Evolutionary conservation across 2,797 vertebrate genomes (phyloP).

Genomic region (Malacoctenus gilli): DNA sequence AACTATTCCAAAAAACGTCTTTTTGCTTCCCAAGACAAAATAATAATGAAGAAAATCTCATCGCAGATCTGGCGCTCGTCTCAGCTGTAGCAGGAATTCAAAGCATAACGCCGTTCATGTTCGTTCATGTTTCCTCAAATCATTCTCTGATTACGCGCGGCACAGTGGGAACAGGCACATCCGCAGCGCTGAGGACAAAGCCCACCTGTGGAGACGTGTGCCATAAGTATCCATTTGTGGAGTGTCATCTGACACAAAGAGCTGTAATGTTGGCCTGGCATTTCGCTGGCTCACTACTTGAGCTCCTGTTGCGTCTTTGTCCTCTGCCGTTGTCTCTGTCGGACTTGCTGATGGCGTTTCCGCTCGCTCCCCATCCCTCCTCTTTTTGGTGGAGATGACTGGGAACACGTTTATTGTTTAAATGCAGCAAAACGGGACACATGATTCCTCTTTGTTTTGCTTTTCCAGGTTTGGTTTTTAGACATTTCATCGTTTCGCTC

Average conservation of each 20-base stretch:
- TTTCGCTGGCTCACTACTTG: constrained; percentile 11
- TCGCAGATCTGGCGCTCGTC: not conserved
- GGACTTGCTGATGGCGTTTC: not conserved
- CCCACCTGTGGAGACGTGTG: constrained; percentile 4
- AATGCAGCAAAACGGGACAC: constrained; percentile 26
- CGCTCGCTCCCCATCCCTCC: not conserved
- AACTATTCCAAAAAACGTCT: too few relatives aligned
- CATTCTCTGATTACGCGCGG: not conserved
- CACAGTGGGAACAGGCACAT: not conserved
- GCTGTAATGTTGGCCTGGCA: constrained; percentile 4
- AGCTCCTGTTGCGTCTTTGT: too few relatives aligned
- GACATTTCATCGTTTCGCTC: not conserved
- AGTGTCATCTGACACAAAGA: not conserved
- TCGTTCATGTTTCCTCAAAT: not conserved
- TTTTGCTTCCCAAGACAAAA: too few relatives aligned
- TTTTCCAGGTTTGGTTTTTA: not conserved
- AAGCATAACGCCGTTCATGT: not conserved
- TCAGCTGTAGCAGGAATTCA: constrained; percentile 1
- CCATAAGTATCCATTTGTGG: constrained; percentile 5
- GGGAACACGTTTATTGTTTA: constrained; percentile 14
- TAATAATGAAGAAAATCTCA: too few relatives aligned
- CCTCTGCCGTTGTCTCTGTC: too few relatives aligned
- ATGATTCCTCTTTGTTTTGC: constrained; percentile 18
- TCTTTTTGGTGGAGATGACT: not conserved
- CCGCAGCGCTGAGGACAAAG: not conserved